These are phyloP conservation scores for Xestia xanthographa DNA, from an alignment of 2,888 invertebrate species.

Conservation along the genomic window DNA sequence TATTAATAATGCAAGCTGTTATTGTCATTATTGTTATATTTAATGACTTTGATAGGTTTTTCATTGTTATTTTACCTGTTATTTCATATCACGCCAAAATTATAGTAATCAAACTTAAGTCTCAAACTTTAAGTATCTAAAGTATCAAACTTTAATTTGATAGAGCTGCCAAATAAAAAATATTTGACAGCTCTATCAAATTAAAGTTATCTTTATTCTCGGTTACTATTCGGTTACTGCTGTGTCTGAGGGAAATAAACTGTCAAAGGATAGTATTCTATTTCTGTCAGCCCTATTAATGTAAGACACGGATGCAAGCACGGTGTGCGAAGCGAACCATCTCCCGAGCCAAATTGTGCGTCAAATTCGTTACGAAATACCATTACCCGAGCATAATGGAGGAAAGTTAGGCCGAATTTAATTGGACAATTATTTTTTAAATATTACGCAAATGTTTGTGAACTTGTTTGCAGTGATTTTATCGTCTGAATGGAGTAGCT, in stretches of 20 bases:
- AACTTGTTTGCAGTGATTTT: constrained; percentile 47
- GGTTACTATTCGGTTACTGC: neutral
- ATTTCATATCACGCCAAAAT: too few relatives aligned
- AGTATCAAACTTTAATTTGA: too few relatives aligned
- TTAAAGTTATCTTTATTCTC: neutral
- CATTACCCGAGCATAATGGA: constrained; percentile 72
- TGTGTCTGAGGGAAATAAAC: neutral
- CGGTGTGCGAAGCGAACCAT: constrained; percentile 60
- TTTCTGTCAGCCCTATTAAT: constrained; percentile 48
- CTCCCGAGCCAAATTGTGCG: constrained; percentile 69
- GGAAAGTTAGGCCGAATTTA: constrained; percentile 69
- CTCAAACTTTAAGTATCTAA: too few relatives aligned
- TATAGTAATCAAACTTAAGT: too few relatives aligned
- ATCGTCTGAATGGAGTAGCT: constrained; percentile 10
- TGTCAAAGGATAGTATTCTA: neutral
- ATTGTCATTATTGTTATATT: neutral
- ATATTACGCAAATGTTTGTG: constrained; percentile 63
- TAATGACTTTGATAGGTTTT: neutral
- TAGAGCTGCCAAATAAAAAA: too few relatives aligned
- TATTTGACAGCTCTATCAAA: neutral
- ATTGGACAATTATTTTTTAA: constrained; percentile 61
- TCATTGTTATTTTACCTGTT: too few relatives aligned
- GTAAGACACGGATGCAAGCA: constrained; percentile 45
- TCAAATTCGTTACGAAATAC: constrained; percentile 72
- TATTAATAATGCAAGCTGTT: neutral